Evolutionary conservation across 2,888 invertebrate genomes (phyloP).

Genomic region (Sphecodes monilicornis): DNA sequence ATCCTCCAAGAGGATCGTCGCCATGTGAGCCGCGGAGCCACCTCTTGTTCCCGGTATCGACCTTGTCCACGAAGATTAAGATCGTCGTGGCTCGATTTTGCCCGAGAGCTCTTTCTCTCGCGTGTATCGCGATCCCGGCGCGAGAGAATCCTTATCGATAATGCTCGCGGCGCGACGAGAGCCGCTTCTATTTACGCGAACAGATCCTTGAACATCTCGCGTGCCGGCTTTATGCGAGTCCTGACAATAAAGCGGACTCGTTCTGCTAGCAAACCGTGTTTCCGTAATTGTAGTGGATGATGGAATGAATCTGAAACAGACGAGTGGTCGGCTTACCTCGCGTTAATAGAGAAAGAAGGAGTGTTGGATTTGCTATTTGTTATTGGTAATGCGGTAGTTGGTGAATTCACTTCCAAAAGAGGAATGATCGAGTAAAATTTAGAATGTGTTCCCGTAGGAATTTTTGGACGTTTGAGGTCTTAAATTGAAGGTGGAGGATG

Average conservation of each 20-base stretch:
- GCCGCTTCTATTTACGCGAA: slow-evolving; percentile 17
- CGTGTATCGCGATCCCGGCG: slow-evolving; percentile 30
- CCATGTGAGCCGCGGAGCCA: slow-evolving; percentile 45
- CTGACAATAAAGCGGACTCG: background rate
- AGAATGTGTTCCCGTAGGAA: too few relatives aligned
- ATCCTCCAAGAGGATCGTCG: slow-evolving; percentile 47
- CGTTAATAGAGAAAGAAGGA: too few relatives aligned
- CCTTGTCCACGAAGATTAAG: slow-evolving; percentile 65
- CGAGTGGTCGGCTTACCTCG: background rate
- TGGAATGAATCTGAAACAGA: background rate
- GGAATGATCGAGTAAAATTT: too few relatives aligned
- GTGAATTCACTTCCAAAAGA: too few relatives aligned
- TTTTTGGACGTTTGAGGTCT: too few relatives aligned
- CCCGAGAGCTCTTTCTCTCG: slow-evolving; percentile 23
- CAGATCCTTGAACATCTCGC: background rate
- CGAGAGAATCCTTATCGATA: slow-evolving; percentile 43
- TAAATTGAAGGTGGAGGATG: too few relatives aligned
- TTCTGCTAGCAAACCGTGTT: background rate
- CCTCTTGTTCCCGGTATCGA: slow-evolving; percentile 55
- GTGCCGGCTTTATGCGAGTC: background rate
- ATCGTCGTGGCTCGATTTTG: slow-evolving; percentile 58
- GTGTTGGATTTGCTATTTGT: too few relatives aligned
- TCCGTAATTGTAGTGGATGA: background rate
- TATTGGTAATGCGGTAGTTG: too few relatives aligned
- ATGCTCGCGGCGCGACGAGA: slow-evolving; percentile 3